These are phyloP conservation scores for Porites divaricata DNA, from an alignment of 92 coral and sea anemone species.

Conservation along the genomic window DNA sequence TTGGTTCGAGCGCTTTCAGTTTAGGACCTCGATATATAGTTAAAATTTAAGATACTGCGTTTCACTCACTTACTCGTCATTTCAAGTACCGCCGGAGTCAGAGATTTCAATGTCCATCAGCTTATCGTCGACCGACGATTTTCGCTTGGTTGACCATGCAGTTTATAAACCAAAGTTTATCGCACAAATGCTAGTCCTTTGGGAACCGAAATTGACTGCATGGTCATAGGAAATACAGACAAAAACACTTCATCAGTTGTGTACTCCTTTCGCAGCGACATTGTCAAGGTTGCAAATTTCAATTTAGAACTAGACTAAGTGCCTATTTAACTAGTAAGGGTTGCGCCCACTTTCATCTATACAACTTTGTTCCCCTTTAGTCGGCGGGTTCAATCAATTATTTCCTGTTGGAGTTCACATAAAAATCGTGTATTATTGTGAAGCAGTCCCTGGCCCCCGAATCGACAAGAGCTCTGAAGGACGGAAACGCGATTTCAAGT, in stretches of 20 bases:
- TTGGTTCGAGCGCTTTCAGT: conserved; percentile 7
- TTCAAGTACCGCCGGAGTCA: not conserved
- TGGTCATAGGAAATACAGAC: conserved; percentile 23
- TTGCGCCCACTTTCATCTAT: not conserved
- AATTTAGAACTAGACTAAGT: not conserved
- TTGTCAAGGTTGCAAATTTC: not conserved
- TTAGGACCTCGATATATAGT: not conserved
- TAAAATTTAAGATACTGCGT: not conserved
- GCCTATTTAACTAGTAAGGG: not conserved
- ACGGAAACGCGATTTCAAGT: not conserved
- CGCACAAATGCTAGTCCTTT: not conserved
- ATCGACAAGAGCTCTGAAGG: conserved; percentile 9
- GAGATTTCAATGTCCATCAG: not conserved
- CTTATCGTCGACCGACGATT: not conserved
- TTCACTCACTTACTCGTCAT: not conserved
- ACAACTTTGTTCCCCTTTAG: conserved; percentile 5
- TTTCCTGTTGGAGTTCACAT: not conserved
- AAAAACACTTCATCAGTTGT: conserved; percentile 47
- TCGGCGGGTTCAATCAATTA: not conserved
- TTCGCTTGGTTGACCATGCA: conserved; percentile 6
- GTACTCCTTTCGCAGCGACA: conserved; percentile 24
- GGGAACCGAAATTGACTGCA: conserved; percentile 26
- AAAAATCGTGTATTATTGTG: conserved; percentile 6
- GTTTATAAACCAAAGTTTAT: not conserved
- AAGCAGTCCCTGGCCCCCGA: not conserved